A percentile compares a stretch with the other conserved stretches of the same genome.
phyloP scores from a whole-genome alignment of 2,113 vertebrate species.

The Orycteropus afer region DNA sequence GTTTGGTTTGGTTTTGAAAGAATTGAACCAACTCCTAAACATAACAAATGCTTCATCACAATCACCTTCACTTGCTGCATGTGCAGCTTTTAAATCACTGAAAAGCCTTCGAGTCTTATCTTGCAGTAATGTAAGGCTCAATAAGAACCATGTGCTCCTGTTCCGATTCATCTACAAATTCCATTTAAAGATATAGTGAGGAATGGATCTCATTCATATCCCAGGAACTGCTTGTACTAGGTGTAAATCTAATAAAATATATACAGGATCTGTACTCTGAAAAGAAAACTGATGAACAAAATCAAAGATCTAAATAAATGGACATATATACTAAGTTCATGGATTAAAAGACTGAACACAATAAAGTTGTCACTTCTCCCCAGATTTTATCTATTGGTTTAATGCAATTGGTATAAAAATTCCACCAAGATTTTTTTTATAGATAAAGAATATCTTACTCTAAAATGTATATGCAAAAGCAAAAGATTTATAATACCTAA shows the following conservation, averaged over 20 bases:
- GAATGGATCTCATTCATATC: too few relatives aligned
- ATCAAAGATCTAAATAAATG: conserved; percentile 1
- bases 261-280: background rate
- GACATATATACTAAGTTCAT: background rate
- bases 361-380: background rate
- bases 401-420: conserved; percentile 42
- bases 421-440: background rate
- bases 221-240: background rate
- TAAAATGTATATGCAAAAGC: conserved; percentile 26
- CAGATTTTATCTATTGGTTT: background rate
- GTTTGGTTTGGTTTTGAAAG: too few relatives aligned
- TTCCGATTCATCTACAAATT: too few relatives aligned
- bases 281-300: conserved; percentile 18
- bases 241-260: background rate
- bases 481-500: background rate
- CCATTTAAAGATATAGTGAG: too few relatives aligned
- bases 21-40: too few relatives aligned
- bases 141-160: too few relatives aligned
- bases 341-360: background rate
- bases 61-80: too few relatives aligned
- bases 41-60: too few relatives aligned
- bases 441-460: background rate
- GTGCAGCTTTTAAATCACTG: too few relatives aligned
- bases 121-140: too few relatives aligned
- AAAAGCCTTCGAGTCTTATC: too few relatives aligned